Conservation (phyloP, 2,113 vertebrate species). For the Ceratotherium simum region DNA sequence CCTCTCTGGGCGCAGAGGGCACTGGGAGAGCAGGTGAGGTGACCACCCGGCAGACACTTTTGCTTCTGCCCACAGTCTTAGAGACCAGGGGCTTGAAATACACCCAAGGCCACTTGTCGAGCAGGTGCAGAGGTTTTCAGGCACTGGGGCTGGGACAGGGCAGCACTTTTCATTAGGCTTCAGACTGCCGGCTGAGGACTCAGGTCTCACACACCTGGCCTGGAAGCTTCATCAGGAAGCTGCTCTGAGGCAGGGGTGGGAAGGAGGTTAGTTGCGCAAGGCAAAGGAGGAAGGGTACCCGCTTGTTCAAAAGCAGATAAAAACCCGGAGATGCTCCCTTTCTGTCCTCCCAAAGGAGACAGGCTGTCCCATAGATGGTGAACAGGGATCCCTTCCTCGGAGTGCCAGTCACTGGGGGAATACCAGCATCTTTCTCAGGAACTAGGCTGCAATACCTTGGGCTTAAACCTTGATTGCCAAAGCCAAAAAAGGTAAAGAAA, state of each 20-base stretch:
- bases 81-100: neutral
- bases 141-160: neutral
- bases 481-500: neutral
- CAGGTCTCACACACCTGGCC: neutral
- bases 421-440: neutral
- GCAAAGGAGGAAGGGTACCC: neutral
- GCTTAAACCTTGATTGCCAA: constrained; percentile 48
- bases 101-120: constrained; percentile 43
- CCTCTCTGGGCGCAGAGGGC: neutral
- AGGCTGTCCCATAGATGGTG: neutral
- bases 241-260: neutral
- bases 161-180: neutral
- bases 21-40: neutral
- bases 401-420: neutral
- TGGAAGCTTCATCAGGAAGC: constrained; percentile 1
- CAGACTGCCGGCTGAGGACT: neutral
- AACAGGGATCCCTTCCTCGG: neutral
- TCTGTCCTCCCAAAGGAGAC: neutral
- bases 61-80: neutral
- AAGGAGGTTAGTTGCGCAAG: neutral
- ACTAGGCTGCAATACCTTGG: constrained; percentile 18
- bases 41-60: neutral
- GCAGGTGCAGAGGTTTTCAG: neutral
- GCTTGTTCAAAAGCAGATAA: neutral
- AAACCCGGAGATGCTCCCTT: neutral